phyloP scores from a whole-genome alignment of 2,113 vertebrate species.

The Saguinus midas region DNA sequence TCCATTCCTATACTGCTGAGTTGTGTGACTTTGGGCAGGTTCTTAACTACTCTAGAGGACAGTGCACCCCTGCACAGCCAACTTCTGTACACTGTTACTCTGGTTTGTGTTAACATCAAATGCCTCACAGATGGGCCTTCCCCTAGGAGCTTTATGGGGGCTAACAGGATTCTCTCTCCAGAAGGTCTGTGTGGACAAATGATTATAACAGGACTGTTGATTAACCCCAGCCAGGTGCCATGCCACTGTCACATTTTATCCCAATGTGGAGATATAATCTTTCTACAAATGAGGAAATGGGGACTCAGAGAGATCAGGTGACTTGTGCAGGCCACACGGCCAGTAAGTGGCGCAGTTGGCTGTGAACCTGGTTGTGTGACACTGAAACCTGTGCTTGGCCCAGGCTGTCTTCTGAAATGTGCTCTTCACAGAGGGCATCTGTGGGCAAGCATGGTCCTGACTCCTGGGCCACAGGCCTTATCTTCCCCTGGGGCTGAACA shows the following conservation, averaged over 20 bases:
- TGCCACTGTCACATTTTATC: not conserved
- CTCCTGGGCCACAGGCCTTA: no score
- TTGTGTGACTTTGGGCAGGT: not conserved
- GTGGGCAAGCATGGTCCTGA: not conserved
- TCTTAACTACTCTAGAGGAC: not conserved
- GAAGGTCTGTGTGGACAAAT: not conserved
- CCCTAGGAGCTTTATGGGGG: not conserved
- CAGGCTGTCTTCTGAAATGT: not conserved
- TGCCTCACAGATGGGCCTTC: not conserved
- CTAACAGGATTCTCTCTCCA: not conserved
- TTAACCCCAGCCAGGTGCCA: not conserved
- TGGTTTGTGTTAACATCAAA: not conserved
- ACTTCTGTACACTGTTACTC: not conserved
- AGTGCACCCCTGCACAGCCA: no score
- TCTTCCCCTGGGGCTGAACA: no score
- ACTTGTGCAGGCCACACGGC: not conserved
- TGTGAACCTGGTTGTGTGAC: not conserved
- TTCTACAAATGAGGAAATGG: not conserved
- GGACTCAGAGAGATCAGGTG: not conserved
- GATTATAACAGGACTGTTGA: not conserved
- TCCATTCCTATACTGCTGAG: not conserved
- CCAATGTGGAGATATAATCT: not conserved
- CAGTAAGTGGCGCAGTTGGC: not conserved
- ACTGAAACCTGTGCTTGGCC: accelerated
- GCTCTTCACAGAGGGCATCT: not conserved